A percentile compares a stretch with the other conserved stretches of the same genome.
These are phyloP conservation scores for Macrotus californicus DNA, from an alignment of 2,113 vertebrate genomes.

Conservation along the genomic window DNA sequence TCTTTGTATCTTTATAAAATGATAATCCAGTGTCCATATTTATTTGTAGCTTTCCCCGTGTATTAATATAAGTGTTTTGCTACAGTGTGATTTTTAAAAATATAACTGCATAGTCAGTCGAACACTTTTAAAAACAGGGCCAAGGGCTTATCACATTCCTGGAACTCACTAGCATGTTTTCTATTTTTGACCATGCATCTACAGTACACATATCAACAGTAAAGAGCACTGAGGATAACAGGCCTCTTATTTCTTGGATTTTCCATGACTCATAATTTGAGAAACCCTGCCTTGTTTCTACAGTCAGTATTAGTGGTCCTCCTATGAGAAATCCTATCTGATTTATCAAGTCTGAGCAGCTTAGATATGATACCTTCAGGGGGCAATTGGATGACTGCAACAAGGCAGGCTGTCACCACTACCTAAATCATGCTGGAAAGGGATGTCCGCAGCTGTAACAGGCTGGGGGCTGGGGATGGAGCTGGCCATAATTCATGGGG, in stretches of 20 bases:
- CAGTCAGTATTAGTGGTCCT: neutral
- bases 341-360: neutral
- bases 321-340: neutral
- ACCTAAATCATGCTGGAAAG: neutral
- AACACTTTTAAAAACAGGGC: neutral
- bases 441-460: neutral
- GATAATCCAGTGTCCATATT: neutral
- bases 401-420: neutral
- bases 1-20: conserved; percentile 5
- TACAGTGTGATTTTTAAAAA: neutral
- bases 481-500: conserved; percentile 9
- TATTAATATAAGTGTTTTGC: neutral
- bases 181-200: neutral
- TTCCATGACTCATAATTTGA: neutral
- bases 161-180: conserved; percentile 9
- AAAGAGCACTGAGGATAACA: neutral
- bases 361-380: neutral
- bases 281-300: neutral
- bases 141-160: neutral
- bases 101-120: neutral
- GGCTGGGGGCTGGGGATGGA: neutral
- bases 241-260: neutral
- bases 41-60: neutral
- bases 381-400: neutral
- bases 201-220: neutral